Evolutionary conservation across 2,797 vertebrate species (phyloP).

Genomic region (Loriculus beryllinus): DNA sequence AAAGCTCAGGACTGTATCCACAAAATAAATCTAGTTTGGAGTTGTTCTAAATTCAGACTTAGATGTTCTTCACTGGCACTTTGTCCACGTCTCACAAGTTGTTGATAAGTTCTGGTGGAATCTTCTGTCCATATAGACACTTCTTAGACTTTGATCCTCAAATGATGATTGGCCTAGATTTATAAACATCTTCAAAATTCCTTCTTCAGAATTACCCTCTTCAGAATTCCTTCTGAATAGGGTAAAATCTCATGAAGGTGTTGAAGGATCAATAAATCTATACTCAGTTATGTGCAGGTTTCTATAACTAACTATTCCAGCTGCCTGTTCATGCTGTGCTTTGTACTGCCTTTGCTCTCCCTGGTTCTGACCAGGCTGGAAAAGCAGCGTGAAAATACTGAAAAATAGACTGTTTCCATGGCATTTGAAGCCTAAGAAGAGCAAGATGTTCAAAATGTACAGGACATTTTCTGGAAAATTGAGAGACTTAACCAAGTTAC

Average conservation of each 20-base stretch:
- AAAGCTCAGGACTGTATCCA: not conserved
- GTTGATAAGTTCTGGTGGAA: not conserved
- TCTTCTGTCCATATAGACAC: not conserved
- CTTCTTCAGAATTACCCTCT: not conserved
- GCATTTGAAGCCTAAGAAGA: not conserved
- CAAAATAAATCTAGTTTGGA: not conserved
- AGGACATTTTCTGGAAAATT: conserved; percentile 1
- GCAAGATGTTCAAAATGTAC: not conserved
- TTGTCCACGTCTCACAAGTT: not conserved
- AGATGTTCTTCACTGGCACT: not conserved
- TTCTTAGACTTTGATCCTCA: not conserved
- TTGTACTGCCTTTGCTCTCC: not conserved
- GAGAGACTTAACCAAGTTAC: not conserved
- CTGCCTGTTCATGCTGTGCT: not conserved
- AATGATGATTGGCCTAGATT: not conserved
- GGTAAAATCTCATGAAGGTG: not conserved
- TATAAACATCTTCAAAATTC: not conserved
- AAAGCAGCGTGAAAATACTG: not conserved
- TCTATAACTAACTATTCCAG: not conserved
- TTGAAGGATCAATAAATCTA: not conserved
- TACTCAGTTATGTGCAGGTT: not conserved
- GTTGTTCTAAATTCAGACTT: not conserved
- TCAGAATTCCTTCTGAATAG: not conserved
- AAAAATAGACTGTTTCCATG: not conserved
- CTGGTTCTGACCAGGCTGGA: not conserved